Conservation (phyloP, 2,113 vertebrate species). For the Alectura lathami region DNA sequence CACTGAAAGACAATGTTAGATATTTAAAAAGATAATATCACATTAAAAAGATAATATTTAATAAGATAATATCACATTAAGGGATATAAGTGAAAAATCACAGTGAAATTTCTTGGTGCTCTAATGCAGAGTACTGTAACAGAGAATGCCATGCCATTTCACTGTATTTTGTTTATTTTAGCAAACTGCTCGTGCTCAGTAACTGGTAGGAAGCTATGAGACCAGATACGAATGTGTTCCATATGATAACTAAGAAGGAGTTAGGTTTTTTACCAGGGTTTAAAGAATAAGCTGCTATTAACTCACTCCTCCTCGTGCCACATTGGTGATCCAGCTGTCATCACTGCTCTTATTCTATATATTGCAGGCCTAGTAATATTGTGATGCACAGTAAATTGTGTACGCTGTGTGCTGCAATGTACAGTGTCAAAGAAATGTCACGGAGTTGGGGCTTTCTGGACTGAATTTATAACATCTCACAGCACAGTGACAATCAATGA, state of each 20-base stretch:
- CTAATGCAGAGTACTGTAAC: background rate
- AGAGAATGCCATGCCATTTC: background rate
- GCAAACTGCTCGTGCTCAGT: background rate
- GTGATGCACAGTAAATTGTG: background rate
- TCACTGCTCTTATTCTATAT: background rate
- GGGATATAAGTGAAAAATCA: background rate
- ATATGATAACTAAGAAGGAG: background rate
- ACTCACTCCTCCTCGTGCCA: background rate
- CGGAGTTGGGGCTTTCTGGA: slow-evolving; percentile 27
- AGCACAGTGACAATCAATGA: background rate
- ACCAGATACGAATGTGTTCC: background rate
- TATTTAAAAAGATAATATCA: background rate
- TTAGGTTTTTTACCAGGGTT: background rate
- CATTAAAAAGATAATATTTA: background rate
- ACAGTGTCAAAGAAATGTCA: slow-evolving; percentile 19
- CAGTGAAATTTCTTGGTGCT: background rate
- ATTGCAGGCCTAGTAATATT: background rate
- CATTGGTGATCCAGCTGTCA: background rate
- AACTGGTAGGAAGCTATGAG: background rate
- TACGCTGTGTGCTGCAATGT: background rate
- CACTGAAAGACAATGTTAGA: background rate
- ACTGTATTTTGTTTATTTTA: background rate
- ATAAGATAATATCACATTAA: background rate
- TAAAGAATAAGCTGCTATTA: background rate
- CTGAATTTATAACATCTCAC: slow-evolving; percentile 39